A percentile compares a stretch with the other conserved stretches of the same genome.
phyloP scores from a whole-genome alignment of 2,888 invertebrate species.

The Cantharis lateralis region DNA sequence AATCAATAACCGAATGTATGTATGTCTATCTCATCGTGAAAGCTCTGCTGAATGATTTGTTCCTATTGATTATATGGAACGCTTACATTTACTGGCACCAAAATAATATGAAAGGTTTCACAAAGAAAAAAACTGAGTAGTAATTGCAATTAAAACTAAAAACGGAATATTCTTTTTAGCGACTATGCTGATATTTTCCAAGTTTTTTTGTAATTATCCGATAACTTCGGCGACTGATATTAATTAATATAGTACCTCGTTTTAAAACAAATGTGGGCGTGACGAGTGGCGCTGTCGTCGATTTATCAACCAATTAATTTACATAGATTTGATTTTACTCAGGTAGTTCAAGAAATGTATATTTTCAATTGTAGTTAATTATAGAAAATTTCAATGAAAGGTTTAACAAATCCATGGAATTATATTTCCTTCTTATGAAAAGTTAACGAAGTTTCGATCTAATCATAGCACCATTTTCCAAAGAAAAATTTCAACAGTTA shows the following conservation, averaged over 20 bases:
- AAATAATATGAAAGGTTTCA: neutral
- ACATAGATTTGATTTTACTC: too few species aligned
- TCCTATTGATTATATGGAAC: neutral
- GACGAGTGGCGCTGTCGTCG: neutral
- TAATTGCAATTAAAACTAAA: neutral
- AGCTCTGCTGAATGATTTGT: neutral
- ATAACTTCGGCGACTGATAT: neutral
- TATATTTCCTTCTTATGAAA: too few species aligned
- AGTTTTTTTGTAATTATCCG: neutral
- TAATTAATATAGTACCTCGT: too few species aligned
- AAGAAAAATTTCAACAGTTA: neutral
- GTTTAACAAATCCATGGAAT: too few species aligned
- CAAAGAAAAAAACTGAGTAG: neutral
- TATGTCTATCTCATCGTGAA: neutral
- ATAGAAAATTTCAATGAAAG: too few species aligned
- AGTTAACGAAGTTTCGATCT: too few species aligned
- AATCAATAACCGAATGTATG: neutral
- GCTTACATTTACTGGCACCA: neutral
- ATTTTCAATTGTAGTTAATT: too few species aligned
- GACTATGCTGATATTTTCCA: neutral
- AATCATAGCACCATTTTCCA: too few species aligned
- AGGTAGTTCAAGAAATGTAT: too few species aligned
- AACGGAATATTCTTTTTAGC: neutral
- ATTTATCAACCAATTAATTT: neutral
- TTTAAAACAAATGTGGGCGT: neutral